Evolutionary conservation across 1,140 invertebrate genomes (phyloP), one percentile per base, ranked within the genome.

Genomic region (Procambarus clarkii): DNA sequence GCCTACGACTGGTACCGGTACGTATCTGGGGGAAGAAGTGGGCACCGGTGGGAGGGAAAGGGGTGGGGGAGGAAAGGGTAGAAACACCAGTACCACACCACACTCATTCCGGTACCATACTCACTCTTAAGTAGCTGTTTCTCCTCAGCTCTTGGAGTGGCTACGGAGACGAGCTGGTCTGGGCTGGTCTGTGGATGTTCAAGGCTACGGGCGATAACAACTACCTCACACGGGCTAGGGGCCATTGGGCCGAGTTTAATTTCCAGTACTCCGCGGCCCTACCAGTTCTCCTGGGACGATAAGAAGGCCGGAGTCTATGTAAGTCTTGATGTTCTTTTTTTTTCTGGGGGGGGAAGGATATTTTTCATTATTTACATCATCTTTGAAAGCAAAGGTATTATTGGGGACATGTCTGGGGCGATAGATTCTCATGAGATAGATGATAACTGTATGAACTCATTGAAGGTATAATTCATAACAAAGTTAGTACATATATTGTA

Each of bases 1-100:
- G 85, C 85, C 9, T 18, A 24, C 34, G 50, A 13, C 24, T 87
- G 24, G 71, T 87, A 87, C 34, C 71, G 50, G 85, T 87, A 50
- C 18, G 91, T 58, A 34, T 34, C 34, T 34, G 1, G 34, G 34
- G 34, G 34, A 34, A 34, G 34, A 34, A 34, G 34, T 34, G 34
- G 34, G 34, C 34, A 34, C 34, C 34, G 34, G 34, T 34, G 34
- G 34, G 34, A 34, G 34, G 34, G 34, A 34, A 34, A 34, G 34
- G 34, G 34, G 34, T 34, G 34, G 34, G 34, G 34, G 34, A 34
- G 34, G 34, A 34, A 34, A 34, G 34, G 34, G 34, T 34, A 34
- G 1, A 34, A 34, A 34, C 34, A 34, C 34, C 34, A 34, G 34
- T 34, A 34, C 34, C 34, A 34, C 34, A 1, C 34, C 34, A 34